Conservation (phyloP, 2,797 vertebrate species). For the Bradypodion ventrale region DNA sequence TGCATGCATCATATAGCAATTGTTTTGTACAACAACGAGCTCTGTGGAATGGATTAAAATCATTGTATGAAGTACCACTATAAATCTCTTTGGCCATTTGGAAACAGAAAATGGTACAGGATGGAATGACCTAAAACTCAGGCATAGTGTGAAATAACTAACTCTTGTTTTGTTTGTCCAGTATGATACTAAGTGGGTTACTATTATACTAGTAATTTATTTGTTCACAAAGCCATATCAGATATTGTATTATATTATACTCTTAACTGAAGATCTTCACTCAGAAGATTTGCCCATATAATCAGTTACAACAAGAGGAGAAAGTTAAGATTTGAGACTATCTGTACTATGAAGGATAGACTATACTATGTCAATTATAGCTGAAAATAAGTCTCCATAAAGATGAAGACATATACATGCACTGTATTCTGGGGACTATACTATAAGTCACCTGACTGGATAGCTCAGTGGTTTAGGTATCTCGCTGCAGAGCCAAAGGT, state of each 20-base stretch:
- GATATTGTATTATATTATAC: background rate
- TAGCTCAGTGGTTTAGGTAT: too few species aligned
- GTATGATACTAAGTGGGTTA: background rate
- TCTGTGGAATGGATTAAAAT: too few species aligned
- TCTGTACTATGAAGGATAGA: background rate
- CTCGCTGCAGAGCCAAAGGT: too few species aligned
- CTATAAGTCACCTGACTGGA: too few species aligned
- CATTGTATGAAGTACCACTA: too few species aligned
- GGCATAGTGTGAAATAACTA: background rate
- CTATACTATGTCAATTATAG: too few species aligned
- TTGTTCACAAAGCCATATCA: background rate
- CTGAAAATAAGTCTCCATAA: too few species aligned
- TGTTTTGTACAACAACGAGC: too few species aligned
- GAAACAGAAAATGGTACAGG: constrained; percentile 10
- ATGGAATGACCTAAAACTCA: constrained; percentile 24
- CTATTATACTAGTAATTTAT: background rate
- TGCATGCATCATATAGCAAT: too few species aligned
- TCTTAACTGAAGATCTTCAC: background rate
- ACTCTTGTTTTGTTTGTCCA: background rate
- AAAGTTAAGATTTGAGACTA: background rate
- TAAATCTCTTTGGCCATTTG: constrained; percentile 23
- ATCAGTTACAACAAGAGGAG: background rate
- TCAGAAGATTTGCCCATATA: background rate
- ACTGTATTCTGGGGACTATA: too few species aligned
- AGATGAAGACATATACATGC: too few species aligned